These are phyloP conservation scores for Drosophila rubida DNA, from an alignment of 2,888 invertebrate genomes.

Conservation along the genomic window DNA sequence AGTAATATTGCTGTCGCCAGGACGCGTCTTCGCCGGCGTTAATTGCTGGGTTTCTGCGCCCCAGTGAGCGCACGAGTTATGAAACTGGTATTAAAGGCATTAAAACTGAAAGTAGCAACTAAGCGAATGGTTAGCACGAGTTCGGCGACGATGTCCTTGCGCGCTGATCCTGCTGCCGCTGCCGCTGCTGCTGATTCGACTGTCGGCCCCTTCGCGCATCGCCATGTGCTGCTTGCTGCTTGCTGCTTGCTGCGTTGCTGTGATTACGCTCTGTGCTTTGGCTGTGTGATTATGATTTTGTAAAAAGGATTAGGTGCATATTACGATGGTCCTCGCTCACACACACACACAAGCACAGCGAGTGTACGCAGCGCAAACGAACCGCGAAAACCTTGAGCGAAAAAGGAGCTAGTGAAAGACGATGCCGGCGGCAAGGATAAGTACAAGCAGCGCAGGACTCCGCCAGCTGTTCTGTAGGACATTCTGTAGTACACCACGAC, in stretches of 20 bases:
- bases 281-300: slow-evolving; percentile 74
- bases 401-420: slow-evolving; percentile 54
- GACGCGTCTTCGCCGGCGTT: slow-evolving; percentile 55
- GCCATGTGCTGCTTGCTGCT: neutral
- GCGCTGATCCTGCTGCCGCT: slow-evolving; percentile 35
- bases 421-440: slow-evolving; percentile 52
- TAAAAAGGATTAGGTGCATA: slow-evolving; percentile 80
- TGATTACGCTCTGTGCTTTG: slow-evolving; percentile 70
- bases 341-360: slow-evolving; percentile 23
- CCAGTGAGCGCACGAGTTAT: slow-evolving; percentile 77
- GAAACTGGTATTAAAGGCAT: slow-evolving; percentile 76
- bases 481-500: slow-evolving; percentile 30
- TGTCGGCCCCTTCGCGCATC: too few relatives aligned
- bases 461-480: slow-evolving; percentile 41
- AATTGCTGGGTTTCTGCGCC: slow-evolving; percentile 69
- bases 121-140: slow-evolving; percentile 59
- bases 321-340: slow-evolving; percentile 56
- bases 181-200: slow-evolving; percentile 25
- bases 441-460: slow-evolving; percentile 31
- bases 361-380: slow-evolving; percentile 57
- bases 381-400: slow-evolving; percentile 74
- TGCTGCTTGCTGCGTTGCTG: slow-evolving; percentile 50
- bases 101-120: slow-evolving; percentile 67
- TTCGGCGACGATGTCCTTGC: slow-evolving; percentile 49
- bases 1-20: slow-evolving; percentile 2